These are phyloP conservation scores for Hartigia nigra DNA, from an alignment of 2,888 invertebrate genomes.

Conservation along the genomic window DNA sequence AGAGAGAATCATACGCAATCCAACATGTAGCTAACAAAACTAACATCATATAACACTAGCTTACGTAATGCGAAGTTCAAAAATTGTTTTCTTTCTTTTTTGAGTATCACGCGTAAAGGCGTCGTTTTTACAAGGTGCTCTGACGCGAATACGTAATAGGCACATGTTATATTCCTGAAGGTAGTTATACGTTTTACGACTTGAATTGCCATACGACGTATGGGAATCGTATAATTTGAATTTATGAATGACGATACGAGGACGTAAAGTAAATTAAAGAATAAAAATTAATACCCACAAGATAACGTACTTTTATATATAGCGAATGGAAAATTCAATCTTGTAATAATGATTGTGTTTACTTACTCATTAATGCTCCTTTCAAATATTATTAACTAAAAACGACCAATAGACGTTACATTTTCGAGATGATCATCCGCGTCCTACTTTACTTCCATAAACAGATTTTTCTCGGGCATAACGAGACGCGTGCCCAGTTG, in stretches of 20 bases:
- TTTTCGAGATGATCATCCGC: too few species aligned
- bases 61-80: background rate
- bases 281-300: background rate
- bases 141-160: background rate
- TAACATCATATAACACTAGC: background rate
- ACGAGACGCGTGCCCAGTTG: background rate
- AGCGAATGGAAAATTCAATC: background rate
- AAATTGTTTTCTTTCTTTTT: background rate
- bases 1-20: background rate
- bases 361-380: background rate
- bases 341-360: background rate
- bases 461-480: background rate
- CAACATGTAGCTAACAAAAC: background rate
- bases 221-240: too few species aligned
- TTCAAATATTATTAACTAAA: background rate
- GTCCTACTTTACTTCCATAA: background rate
- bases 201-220: background rate
- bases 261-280: background rate
- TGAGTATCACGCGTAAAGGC: background rate
- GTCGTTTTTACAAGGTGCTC: background rate
- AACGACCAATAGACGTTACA: background rate
- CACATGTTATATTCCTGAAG: too few species aligned
- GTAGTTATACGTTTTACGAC: too few species aligned
- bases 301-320: too few species aligned
- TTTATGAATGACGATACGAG: background rate